Percentiles rank a stretch among this genome's conserved stretches.
Evolutionary conservation across 2,888 invertebrate genomes (phyloP).

Genomic region (Theretra japonica): DNA sequence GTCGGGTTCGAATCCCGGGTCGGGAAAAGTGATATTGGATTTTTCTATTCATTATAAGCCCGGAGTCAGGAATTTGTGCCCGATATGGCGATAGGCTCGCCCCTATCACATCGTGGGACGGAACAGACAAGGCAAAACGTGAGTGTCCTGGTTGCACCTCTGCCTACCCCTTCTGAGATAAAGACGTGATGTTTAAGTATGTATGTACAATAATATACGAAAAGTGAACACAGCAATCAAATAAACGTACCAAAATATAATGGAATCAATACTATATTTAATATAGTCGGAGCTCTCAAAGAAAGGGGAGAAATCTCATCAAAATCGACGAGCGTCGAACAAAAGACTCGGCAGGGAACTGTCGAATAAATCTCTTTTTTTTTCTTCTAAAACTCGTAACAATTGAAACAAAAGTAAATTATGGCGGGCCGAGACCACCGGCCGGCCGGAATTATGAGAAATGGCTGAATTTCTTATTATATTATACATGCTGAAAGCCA

Average conservation of each 20-base stretch:
- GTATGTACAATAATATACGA: neutral
- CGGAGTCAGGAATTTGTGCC: too few relatives aligned
- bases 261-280: slow-evolving; percentile 8
- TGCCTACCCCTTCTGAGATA: too few relatives aligned
- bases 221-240: neutral
- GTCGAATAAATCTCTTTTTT: slow-evolving; percentile 69
- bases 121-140: too few relatives aligned
- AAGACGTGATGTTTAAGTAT: too few relatives aligned
- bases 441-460: slow-evolving; percentile 71
- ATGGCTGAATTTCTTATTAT: slow-evolving; percentile 57
- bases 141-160: too few relatives aligned
- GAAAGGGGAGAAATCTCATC: slow-evolving; percentile 52
- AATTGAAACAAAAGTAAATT: slow-evolving; percentile 83
- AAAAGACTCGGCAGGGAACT: slow-evolving; percentile 57
- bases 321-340: slow-evolving; percentile 52
- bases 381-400: slow-evolving; percentile 67
- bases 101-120: too few relatives aligned
- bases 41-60: too few relatives aligned
- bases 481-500: slow-evolving; percentile 38
- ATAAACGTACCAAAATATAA: neutral
- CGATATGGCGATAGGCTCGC: too few relatives aligned
- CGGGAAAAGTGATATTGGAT: too few relatives aligned
- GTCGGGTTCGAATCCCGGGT: too few relatives aligned
- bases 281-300: slow-evolving; percentile 10
- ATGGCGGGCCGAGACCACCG: slow-evolving; percentile 57